These are phyloP conservation scores for Luidia sarsii DNA, from an alignment of 53 echinoderm and acorn worm genomes.

Conservation along the genomic window DNA sequence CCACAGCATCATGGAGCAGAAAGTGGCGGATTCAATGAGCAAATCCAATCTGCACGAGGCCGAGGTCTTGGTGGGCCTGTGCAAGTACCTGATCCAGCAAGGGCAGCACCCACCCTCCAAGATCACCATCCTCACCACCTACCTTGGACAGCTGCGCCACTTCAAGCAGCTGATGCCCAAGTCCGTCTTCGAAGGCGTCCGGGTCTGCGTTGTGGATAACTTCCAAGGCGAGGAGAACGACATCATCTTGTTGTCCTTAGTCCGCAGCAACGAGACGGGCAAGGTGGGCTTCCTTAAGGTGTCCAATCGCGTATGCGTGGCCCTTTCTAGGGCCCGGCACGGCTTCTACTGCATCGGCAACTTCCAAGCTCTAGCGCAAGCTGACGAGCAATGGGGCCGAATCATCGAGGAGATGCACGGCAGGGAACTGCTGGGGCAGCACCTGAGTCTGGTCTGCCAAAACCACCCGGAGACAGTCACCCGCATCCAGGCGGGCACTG, in stretches of 20 bases:
- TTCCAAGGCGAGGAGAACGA: constrained; percentile 93
- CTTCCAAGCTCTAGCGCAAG: constrained; percentile 51
- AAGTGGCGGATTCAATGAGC: constrained; percentile 68
- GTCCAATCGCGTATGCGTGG: constrained; percentile 79
- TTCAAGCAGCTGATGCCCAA: constrained; percentile 58
- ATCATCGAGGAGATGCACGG: constrained; percentile 48
- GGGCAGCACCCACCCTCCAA: constrained; percentile 58
- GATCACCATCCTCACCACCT: constrained; percentile 87
- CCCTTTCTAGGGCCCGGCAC: constrained; percentile 76
- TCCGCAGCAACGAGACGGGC: constrained; percentile 75
- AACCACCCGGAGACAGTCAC: constrained; percentile 66
- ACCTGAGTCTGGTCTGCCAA: constrained; percentile 57
- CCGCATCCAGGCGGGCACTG: neutral
- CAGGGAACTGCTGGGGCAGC: constrained; percentile 30
- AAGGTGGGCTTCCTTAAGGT: constrained; percentile 69
- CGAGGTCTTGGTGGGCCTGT: constrained; percentile 62
- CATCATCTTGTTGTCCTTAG: constrained; percentile 78
- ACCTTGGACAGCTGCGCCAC: constrained; percentile 71
- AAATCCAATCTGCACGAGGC: constrained; percentile 86
- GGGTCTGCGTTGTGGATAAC: constrained; percentile 76
- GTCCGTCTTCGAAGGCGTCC: constrained; percentile 55
- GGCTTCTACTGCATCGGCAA: constrained; percentile 85
- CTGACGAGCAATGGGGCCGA: constrained; percentile 61
- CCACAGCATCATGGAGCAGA: constrained; percentile 57
- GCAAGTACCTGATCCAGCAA: constrained; percentile 78